A percentile compares a stretch with the other conserved stretches of the same genome.
These are phyloP conservation scores for Anisognathus igniventris DNA, from an alignment of 2,797 vertebrate genomes.

Conservation along the genomic window DNA sequence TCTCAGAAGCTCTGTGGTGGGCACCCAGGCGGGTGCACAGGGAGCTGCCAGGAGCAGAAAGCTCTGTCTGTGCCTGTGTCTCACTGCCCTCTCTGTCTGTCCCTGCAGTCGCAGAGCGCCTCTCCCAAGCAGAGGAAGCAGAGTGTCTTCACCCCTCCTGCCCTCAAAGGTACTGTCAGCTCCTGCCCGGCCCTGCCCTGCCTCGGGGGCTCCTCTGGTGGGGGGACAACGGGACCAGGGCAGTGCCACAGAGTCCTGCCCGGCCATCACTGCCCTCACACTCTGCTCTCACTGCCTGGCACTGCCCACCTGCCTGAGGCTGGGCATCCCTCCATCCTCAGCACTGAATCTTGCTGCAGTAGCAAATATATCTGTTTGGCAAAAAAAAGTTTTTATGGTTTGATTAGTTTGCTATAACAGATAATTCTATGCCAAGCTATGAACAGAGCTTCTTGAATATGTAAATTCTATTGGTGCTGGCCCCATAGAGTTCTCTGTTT, in stretches of 20 bases:
- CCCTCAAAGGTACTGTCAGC: slow-evolving; percentile 86
- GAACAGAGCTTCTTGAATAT: not conserved
- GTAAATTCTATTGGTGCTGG: not conserved
- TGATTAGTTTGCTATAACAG: not conserved
- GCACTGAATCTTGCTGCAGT: not conserved
- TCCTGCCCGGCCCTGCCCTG: not conserved
- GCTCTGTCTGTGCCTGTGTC: accelerated
- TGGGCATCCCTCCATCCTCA: not conserved
- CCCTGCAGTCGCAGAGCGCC: slow-evolving; percentile 72
- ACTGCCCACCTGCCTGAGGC: accelerated
- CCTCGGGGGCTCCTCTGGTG: not conserved
- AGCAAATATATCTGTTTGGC: accelerated
- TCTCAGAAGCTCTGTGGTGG: not conserved
- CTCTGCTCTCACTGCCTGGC: accelerated
- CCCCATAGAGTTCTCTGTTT: not conserved
- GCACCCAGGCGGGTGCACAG: not conserved
- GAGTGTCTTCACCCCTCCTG: slow-evolving; percentile 81
- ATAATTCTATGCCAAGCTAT: not conserved
- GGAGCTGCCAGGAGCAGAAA: not conserved
- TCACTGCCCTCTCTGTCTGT: not conserved
- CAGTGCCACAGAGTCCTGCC: no score
- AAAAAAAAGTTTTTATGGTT: not conserved
- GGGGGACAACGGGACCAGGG: no score
- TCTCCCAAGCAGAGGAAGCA: slow-evolving; percentile 89
- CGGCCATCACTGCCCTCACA: accelerated